These are phyloP conservation scores for Albula goreensis DNA, from an alignment of 2,113 vertebrate species.

Conservation along the genomic window DNA sequence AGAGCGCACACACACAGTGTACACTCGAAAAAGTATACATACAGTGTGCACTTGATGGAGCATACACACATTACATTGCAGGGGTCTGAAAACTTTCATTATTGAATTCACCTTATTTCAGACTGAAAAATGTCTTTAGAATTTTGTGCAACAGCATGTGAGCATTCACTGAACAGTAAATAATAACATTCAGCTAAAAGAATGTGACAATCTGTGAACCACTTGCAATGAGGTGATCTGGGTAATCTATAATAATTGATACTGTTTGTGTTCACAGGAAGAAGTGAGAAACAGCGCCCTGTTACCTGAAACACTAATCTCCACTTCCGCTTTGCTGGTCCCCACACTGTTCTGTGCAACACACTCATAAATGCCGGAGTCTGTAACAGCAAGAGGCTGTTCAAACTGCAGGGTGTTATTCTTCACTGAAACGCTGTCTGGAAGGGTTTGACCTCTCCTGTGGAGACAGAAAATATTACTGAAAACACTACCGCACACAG, in stretches of 20 bases:
- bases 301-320: constrained; percentile 69
- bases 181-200: too few species aligned
- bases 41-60: too few species aligned
- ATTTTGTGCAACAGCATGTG: too few species aligned
- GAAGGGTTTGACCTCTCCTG: constrained; percentile 74
- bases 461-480: not conserved
- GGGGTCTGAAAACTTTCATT: too few species aligned
- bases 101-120: too few species aligned
- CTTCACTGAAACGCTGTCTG: constrained; percentile 63
- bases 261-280: not conserved
- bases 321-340: constrained; percentile 55
- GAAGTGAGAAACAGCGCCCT: not conserved
- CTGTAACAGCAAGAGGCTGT: constrained; percentile 61
- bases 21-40: too few species aligned
- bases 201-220: too few species aligned
- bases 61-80: too few species aligned
- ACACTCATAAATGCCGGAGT: constrained; percentile 78
- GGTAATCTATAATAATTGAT: not conserved
- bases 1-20: too few species aligned
- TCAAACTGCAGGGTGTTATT: constrained; percentile 76
- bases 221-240: too few species aligned
- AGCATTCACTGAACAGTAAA: too few species aligned
- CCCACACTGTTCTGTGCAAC: constrained; percentile 72
- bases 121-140: too few species aligned
- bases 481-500: not conserved